Base-by-base conservation (phyloP, 2,113 vertebrate species). In the Talpa occidentalis region DNA sequence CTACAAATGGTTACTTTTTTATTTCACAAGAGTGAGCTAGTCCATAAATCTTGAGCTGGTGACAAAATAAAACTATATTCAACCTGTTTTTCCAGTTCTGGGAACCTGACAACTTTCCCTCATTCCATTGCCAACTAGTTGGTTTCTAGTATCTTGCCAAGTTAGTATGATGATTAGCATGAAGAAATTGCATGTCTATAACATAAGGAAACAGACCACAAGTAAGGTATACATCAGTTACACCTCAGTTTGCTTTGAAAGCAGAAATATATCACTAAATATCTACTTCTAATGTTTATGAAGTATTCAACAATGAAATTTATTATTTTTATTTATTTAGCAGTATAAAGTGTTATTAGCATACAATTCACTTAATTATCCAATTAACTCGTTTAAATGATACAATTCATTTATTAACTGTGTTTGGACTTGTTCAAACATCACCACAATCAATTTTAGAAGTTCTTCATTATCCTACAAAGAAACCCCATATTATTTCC, bases 31-130 rank as follows among this genome's bases (percentile, higher is more conserved):
- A 70, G 30, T 56, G 47, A 90, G 32, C 4, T 66, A 70, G 60
- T 37, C 16, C 30, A 80, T 21, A 35, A 59, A 90, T 90, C 69
- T 70, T 70, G 26, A 69, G 47, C 40, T 87, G 44, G n/a, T 83
- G 30, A 52, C 32, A 74, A 59, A 62, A 19, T 37, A 84, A 56
- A 90, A 92, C 49, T 80, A 56, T 66, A 69, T 78, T 84, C 7
- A 70, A 90, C 59, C 52, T 92, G 64, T 78, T 92, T 92, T 83
- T 92, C 89, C 72, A 88, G 70, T 92, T 92, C 64, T 94, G 32
- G 69, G 52, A 69, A 83, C 15, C 21, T 92, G 49, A 62, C 32
- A 64, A 80, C 17, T 82, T 88, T 93, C 59, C 59, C 12, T 93
- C 32, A 40, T 72, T 87, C 47, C 40, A 59, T 69, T 96, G 82